Base-by-base conservation (phyloP, 2,113 vertebrate genomes). In the Etia nguti region DNA sequence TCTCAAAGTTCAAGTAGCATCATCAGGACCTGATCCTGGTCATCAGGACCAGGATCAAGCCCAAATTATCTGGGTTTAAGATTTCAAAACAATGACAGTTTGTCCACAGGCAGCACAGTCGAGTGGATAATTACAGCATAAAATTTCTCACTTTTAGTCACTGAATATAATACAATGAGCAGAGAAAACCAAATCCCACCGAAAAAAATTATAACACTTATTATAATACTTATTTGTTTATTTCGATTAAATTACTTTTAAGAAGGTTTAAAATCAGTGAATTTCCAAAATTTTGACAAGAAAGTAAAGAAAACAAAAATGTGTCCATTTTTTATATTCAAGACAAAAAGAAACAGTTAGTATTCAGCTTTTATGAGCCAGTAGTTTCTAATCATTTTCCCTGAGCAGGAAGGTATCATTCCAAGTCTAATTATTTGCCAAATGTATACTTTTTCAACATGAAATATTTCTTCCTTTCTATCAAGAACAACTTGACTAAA, bases 361-460 rank as follows among this genome's bases (percentile, higher is more conserved):
- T 1, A 65, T 38, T 65, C 31, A 65, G 0, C 60, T 38, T 65
- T 18, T 75, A 29, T 29, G 24, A 75, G 9, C 15, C 3, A 77
- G 46, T 31, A 31, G 31, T 77, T 50, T 75, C 43, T 50, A 46
- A 4, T 18, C 24, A 6, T n/a, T 77, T 77, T 52, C 26, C 3
- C 0, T n/a, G 10, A 34, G 18, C 46, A 31, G 73, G 31, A 77
- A 77, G 4, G 46, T 13, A 77, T 77, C 4, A 7, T 50, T 1
- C 24, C 1, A 86, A 24, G 1, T 18, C 6, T 0, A 46, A 26
- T 60, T 50, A 60, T 60, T 50, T 62, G 20, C 26, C 15, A 46
- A 75, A 56, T 31, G 6, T 46, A 31, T 5, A 73, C 50, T 73
- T 73, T 18, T 13, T 34, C 46, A 77, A n/a, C 16, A 52, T 75